A percentile compares a stretch with the other conserved stretches of the same genome.
Conservation (phyloP, 2,888 invertebrate genomes). For the Drosophila yooni region DNA sequence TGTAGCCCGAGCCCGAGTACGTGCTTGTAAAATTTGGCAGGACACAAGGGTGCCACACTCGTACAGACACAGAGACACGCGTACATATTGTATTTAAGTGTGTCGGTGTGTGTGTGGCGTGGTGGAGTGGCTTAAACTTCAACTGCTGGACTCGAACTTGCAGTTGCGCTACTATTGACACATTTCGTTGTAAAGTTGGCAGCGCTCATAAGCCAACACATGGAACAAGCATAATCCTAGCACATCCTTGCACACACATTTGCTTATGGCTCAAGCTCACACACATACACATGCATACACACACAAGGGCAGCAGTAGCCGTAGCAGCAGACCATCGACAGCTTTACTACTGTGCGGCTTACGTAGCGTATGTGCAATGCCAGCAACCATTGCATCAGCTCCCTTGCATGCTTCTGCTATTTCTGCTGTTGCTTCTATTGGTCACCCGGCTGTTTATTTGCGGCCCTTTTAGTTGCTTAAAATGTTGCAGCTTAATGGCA, state of each 20-base stretch:
- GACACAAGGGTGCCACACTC: slow-evolving; percentile 6
- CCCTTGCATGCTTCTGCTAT: background rate
- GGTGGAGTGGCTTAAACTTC: slow-evolving; percentile 69
- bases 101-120: slow-evolving; percentile 5
- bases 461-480: slow-evolving; percentile 77
- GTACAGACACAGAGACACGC: background rate
- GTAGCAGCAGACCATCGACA: slow-evolving; percentile 45
- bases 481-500: slow-evolving; percentile 78
- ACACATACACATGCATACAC: slow-evolving; percentile 22
- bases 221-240: slow-evolving; percentile 74
- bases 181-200: slow-evolving; percentile 74
- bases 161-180: slow-evolving; percentile 67
- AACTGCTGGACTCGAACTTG: slow-evolving; percentile 46
- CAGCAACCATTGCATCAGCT: slow-evolving; percentile 5
- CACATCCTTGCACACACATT: slow-evolving; percentile 73
- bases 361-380: slow-evolving; percentile 63
- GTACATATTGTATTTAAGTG: slow-evolving; percentile 1
- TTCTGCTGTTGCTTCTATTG: slow-evolving; percentile 8
- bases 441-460: slow-evolving; percentile 61
- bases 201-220: slow-evolving; percentile 69
- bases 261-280: slow-evolving; percentile 67
- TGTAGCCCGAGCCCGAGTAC: slow-evolving; percentile 66
- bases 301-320: background rate
- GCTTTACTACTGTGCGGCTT: slow-evolving; percentile 52
- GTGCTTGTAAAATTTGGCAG: slow-evolving; percentile 62